These are phyloP conservation scores for Triplophysa tibetana DNA, from an alignment of 2,113 vertebrate genomes.

Conservation along the genomic window DNA sequence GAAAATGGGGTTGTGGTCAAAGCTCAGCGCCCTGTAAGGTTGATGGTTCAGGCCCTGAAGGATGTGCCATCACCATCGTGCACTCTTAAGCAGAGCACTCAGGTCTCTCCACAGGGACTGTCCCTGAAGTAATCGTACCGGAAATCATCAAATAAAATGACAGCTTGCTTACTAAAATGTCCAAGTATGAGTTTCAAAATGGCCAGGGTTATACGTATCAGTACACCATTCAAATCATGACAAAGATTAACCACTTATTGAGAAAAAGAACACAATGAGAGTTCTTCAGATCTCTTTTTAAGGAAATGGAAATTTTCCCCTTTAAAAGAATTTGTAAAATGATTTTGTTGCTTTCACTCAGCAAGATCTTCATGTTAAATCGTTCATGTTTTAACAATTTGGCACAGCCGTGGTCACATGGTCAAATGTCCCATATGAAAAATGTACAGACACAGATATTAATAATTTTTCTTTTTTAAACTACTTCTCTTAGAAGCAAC, in stretches of 20 bases:
- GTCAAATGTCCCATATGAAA: too few relatives aligned
- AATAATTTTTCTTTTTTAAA: too few relatives aligned
- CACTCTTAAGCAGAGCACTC: background rate
- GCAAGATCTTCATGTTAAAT: background rate
- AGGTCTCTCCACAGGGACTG: background rate
- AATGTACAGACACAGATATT: too few relatives aligned
- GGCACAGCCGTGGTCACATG: too few relatives aligned
- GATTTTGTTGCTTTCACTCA: background rate
- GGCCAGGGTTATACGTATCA: background rate
- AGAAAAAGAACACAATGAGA: background rate
- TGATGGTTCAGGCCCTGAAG: background rate
- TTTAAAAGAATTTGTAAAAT: background rate
- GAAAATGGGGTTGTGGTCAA: slow-evolving; percentile 9
- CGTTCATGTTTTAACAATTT: too few relatives aligned
- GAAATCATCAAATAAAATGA: background rate
- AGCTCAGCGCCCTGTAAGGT: background rate
- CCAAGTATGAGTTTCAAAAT: background rate
- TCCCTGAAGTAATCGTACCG: background rate
- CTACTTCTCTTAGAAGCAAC: too few relatives aligned
- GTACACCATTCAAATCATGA: background rate
- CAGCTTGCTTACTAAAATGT: background rate
- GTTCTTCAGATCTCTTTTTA: background rate
- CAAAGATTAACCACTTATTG: background rate
- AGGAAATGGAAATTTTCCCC: too few relatives aligned
- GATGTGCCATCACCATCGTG: background rate